These are phyloP conservation scores for Pediacus dermestoides DNA, from an alignment of 2,888 invertebrate genomes.

Conservation along the genomic window DNA sequence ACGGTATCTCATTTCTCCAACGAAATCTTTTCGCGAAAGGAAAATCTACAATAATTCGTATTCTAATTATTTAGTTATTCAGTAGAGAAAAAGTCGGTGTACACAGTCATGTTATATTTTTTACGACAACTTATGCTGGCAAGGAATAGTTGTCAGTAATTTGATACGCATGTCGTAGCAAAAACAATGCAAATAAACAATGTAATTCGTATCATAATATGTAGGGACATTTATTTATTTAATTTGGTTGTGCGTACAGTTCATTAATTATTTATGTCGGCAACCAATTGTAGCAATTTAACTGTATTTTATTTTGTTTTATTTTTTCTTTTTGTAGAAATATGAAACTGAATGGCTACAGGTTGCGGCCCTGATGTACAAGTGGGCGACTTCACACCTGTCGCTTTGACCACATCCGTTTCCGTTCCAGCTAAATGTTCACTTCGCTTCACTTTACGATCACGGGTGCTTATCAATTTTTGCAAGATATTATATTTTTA, in stretches of 20 bases:
- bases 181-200: no score
- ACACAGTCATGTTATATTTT: no score
- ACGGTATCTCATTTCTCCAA: conserved; percentile 12
- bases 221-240: conserved; percentile 6
- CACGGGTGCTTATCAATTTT: no score
- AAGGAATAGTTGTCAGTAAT: conserved; percentile 2
- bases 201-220: no score
- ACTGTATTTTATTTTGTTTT: conserved; percentile 17
- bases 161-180: conserved; percentile 8
- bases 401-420: conserved; percentile 46
- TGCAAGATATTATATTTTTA: no score
- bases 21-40: conserved; percentile 6
- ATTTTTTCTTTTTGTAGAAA: no score
- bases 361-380: conserved; percentile 31
- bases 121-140: conserved; percentile 4
- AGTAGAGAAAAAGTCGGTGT: no score
- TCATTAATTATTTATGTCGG: conserved; percentile 21
- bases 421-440: conserved; percentile 33
- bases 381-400: conserved; percentile 46
- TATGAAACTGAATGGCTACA: conserved; percentile 9
- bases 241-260: conserved; percentile 10
- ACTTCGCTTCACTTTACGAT: conserved; percentile 11
- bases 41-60: no score
- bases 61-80: no score
- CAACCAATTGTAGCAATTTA: conserved; percentile 17